Conservation (phyloP, 2,888 invertebrate genomes). For the Nephrotoma guestfalica region DNA sequence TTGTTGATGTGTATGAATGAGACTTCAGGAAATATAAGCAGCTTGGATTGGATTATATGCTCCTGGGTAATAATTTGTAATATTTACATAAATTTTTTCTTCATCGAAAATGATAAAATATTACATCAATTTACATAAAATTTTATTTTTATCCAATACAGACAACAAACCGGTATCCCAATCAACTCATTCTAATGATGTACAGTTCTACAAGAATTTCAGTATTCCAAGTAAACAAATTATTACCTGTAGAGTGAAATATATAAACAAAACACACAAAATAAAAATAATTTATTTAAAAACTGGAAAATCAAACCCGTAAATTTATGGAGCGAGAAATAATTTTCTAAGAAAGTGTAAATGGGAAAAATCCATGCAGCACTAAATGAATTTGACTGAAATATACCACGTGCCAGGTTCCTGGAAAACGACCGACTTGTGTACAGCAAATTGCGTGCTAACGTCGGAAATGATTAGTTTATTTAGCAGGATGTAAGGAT, state of each 20-base stretch:
- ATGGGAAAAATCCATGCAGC: neutral
- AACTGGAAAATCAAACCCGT: neutral
- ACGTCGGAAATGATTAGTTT: too few relatives aligned
- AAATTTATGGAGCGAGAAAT: neutral
- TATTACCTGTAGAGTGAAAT: neutral
- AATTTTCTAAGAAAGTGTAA: neutral
- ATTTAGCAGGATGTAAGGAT: too few relatives aligned
- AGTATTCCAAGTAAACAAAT: neutral
- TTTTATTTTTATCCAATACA: neutral
- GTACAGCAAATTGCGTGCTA: too few relatives aligned
- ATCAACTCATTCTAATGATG: neutral
- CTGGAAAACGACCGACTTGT: too few relatives aligned
- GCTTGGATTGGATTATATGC: too few relatives aligned
- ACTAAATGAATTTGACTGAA: neutral
- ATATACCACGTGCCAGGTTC: too few relatives aligned
- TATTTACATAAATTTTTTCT: neutral
- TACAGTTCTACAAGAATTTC: neutral
- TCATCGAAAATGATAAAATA: neutral
- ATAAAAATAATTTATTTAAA: neutral
- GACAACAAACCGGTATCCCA: neutral
- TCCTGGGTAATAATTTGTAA: neutral
- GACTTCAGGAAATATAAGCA: too few relatives aligned
- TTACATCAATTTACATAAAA: neutral
- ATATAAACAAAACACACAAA: neutral
- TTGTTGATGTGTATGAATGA: neutral